Percentiles rank a stretch among this genome's conserved stretches.
Evolutionary conservation across 2,888 invertebrate genomes (phyloP).

Genomic region (Dinocampus coccinellae): DNA sequence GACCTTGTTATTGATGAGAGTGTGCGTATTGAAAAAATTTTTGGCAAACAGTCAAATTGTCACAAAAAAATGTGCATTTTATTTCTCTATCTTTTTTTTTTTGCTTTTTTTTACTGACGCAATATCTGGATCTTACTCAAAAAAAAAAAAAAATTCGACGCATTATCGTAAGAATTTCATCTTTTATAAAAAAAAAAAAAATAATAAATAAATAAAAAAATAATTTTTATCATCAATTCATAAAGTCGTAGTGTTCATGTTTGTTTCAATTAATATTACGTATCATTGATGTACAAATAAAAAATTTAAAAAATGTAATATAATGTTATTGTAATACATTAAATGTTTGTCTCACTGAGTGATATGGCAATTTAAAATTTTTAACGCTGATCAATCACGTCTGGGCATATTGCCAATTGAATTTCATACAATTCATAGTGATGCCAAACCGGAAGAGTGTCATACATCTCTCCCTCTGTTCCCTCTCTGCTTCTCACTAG

Average conservation of each 20-base stretch:
- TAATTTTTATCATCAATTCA: background rate
- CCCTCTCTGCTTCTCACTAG: no score
- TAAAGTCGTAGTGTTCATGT: background rate
- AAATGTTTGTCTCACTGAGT: background rate
- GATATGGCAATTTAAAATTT: background rate
- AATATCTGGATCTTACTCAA: constrained; percentile 6
- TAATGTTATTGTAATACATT: background rate
- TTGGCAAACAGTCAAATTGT: constrained; percentile 5
- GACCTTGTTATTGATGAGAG: background rate
- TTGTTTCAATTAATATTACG: background rate
- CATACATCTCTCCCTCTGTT: background rate
- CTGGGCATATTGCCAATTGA: constrained; percentile 11
- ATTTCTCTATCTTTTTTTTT: no score
- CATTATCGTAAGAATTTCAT: no score
- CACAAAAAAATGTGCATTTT: background rate
- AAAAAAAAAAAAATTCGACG: background rate
- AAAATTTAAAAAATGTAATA: background rate
- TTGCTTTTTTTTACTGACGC: no score
- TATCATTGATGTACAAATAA: background rate
- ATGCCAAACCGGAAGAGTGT: constrained; percentile 21
- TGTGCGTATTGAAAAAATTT: background rate
- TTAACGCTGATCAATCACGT: constrained; percentile 11
- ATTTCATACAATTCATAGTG: background rate
- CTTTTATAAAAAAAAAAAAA: background rate
- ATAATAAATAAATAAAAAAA: background rate